Evolutionary conservation across 2,888 invertebrate genomes (phyloP), one percentile per base, ranked within the genome.

Genomic region (Erebia ligea): DNA sequence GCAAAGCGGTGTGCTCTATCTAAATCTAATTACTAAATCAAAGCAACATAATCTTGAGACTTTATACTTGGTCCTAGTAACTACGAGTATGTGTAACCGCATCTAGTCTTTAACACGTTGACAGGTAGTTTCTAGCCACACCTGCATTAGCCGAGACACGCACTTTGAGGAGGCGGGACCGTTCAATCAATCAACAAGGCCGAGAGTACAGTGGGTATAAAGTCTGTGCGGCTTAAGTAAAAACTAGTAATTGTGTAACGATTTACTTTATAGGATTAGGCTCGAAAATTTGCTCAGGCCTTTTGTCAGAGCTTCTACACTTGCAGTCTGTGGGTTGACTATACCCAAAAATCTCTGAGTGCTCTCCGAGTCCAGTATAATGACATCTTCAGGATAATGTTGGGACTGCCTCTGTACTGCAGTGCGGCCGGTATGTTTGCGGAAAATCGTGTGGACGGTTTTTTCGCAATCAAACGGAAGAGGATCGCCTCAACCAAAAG

Each of bases 171-270:
- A 54, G 72, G 73, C 74, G 73, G 68, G 70, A 52, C 64, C 62
- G 72, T 57, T 67, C 75, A 69, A 77, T 77, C 76, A 70, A 77
- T 77, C 76, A 76, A 71, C 54, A 65, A 11, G 56, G 17, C 40
- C 59, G 54, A 54, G 63, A 63, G 70, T 59, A 67, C 68, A 57
- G 57, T 68, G 6, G 34, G 34, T 34, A 57, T 57, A 68, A 15
- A 25, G 34, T 42, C 11, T n/a, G 66, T 59, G 6, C 48, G 68
- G 66, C 15, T 10, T 34, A 70, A 71, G 73, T 61, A 10, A 68
- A 42, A 21, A 58, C n/a, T 40, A 54, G 17, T 17, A 54, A 13
- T 13, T 45, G 45, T 1, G 3, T 13, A 45, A 45, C 11, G 13
- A 45, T 45, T 45, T 45, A 45, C 45, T 42, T 42, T 42, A 11